Conservation (phyloP, 2,113 vertebrate genomes). For the Urocynchramus pylzowi region DNA sequence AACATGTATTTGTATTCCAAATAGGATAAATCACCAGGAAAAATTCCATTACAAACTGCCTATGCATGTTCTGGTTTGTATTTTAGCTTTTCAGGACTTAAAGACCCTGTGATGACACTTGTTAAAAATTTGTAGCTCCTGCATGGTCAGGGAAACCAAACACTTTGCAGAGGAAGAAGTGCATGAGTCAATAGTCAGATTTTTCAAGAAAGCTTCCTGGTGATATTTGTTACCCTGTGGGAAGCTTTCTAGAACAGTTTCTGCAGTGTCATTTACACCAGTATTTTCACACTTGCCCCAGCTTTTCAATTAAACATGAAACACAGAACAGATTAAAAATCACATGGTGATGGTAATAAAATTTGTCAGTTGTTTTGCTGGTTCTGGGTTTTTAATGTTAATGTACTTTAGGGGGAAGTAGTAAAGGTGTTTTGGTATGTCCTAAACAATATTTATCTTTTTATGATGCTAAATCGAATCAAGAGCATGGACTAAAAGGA, state of each 20-base stretch:
- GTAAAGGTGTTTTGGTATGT: neutral
- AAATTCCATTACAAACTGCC: neutral
- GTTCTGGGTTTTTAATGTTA: neutral
- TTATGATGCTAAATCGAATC: neutral
- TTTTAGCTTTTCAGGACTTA: neutral
- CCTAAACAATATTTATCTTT: neutral
- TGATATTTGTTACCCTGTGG: neutral
- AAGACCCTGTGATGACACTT: neutral
- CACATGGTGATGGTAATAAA: neutral
- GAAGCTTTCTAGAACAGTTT: neutral
- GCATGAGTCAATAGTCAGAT: neutral
- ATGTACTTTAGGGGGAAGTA: neutral
- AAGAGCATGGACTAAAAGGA: neutral
- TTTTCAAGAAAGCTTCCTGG: neutral
- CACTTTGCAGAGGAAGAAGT: neutral
- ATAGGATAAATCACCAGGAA: neutral
- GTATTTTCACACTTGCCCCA: neutral
- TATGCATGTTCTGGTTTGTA: neutral
- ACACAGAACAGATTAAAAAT: neutral
- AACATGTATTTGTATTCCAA: neutral
- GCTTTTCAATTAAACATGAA: neutral
- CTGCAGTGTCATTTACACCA: neutral
- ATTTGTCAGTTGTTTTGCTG: neutral
- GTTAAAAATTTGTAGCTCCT: neutral
- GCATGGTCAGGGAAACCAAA: accelerated